Evolutionary conservation across 2,113 vertebrate species (phyloP).

Genomic region (Pterocles orientalis): DNA sequence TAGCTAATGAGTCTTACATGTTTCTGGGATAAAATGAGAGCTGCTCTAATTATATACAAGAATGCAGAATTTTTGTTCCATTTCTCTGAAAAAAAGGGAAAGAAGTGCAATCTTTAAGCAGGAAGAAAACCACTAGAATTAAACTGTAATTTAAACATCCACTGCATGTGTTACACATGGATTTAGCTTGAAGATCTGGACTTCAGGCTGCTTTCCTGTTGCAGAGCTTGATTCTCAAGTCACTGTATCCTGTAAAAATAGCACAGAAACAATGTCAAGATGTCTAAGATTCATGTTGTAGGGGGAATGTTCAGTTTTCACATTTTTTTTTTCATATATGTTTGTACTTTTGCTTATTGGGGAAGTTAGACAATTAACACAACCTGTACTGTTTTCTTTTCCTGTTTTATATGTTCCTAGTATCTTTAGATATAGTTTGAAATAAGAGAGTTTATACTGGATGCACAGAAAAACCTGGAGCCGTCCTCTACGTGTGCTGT

Average conservation of each 20-base stretch:
- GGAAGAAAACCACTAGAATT: not conserved
- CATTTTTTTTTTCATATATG: not conserved
- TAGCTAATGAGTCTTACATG: not conserved
- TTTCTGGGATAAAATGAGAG: not conserved
- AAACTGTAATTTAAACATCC: not conserved
- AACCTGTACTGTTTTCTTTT: not conserved
- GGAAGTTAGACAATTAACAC: not conserved
- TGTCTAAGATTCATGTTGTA: not conserved
- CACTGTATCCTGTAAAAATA: not conserved
- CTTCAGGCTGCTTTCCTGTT: not conserved
- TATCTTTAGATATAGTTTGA: not conserved
- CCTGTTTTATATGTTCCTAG: not conserved
- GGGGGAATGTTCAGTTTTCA: not conserved
- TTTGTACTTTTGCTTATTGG: not conserved
- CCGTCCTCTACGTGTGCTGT: not conserved
- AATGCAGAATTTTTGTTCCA: not conserved
- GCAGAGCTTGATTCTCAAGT: not conserved
- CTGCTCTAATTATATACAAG: not conserved
- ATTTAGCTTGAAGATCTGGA: not conserved
- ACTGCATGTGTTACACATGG: not conserved
- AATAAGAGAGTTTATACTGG: not conserved
- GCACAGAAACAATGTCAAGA: not conserved
- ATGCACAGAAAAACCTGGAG: not conserved
- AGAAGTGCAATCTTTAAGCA: not conserved
- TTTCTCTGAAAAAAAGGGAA: not conserved